Base-by-base conservation (phyloP, 2,888 invertebrate genomes). In the Galerucella calmariensis region DNA sequence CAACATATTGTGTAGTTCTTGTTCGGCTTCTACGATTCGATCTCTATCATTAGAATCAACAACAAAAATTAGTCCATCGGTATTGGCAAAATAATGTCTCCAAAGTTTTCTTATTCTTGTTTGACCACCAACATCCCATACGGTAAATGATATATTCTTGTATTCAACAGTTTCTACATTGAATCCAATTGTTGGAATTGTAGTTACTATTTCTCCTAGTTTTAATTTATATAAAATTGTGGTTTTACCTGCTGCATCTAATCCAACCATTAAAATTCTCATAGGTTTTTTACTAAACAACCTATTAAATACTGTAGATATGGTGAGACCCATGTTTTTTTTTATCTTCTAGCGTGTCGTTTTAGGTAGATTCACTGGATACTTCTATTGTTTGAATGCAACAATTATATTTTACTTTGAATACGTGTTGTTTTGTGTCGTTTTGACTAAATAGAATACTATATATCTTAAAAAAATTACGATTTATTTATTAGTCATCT, bases 81-180 rank as follows among this genome's bases (percentile, higher is more conserved):
- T 98, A 86, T 98, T 98, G 88, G 98, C 98, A 87, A 98, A 99
- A 86, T 99, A 99, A 87, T 99, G 98, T 86, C 98, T 94, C 99
- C 99, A 99, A 62, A 99, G 89, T 3, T 98, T 98, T 79, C 99
- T 91, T 84, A 99, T 99, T 90, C 98, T 99, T 86, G 97, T 97
- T 87, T 99, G 98, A 78, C 99, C 99, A 86, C 99, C 99, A 75
- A 99, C 98, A 88, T 99, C 99, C 99, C 99, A 99, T 11, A 99
- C 98, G 44, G 99, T 99, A 87, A 99, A 99, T 85, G 96, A 96
- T 85, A 99, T 98, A 89, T 99, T 99, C 90, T 98, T 99, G 90
- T 99, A 99, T 87, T 99, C 99, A 10, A 99, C 99, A 5, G 99
- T 99, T 88, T 99, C 99, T 44, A 99, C 99, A 87, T 99, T 99